Evolutionary conservation across 2,888 invertebrate genomes (phyloP), one percentile per base, ranked within the genome.

Genomic region (Dryomyza anilis): DNA sequence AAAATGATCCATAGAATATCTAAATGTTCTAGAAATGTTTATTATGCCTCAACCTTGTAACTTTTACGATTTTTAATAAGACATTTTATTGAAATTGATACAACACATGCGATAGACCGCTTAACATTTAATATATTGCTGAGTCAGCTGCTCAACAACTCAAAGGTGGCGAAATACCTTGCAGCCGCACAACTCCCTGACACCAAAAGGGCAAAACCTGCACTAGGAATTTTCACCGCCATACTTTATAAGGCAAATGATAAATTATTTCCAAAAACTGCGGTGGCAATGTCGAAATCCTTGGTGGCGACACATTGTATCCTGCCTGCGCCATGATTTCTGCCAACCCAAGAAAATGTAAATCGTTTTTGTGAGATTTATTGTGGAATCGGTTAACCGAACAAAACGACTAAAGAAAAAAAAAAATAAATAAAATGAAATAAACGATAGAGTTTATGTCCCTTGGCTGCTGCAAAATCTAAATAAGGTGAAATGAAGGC

Each of bases 361-460:
- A 81, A 79, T 79, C 78, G 79, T 80, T 80, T 79, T 76, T 75
- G 75, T 74, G 78, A 81, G 81, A 81, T 81, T 81, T 81, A 81
- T 81, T 79, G 79, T 80, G 77, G 78, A 75, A 68, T 73, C 74
- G 81, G 81, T 81, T 79, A 81, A 81, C 81, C 81, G 61, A 67
- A 55, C 63, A 58, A 65, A 48, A 57, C 63, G 59, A 36, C 43
- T 27, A 36, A 21, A 39, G 19, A 25, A 29, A 57, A 52, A 30
- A 59, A 58, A 63, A 65, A 65, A 50, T 33, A 10, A 50, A 52
- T 25, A 60, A 33, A 69, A 69, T 67, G 65, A 69, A 65, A 67
- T 64, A 50, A 46, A 57, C 61, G 50, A 52, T 43, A 60, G 27
- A 46, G 45, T 55, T 52, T 60, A 23, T 63, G 67, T 57, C 67